These are phyloP conservation scores for Biston betularia DNA, from an alignment of 2,888 invertebrate genomes.

Conservation along the genomic window DNA sequence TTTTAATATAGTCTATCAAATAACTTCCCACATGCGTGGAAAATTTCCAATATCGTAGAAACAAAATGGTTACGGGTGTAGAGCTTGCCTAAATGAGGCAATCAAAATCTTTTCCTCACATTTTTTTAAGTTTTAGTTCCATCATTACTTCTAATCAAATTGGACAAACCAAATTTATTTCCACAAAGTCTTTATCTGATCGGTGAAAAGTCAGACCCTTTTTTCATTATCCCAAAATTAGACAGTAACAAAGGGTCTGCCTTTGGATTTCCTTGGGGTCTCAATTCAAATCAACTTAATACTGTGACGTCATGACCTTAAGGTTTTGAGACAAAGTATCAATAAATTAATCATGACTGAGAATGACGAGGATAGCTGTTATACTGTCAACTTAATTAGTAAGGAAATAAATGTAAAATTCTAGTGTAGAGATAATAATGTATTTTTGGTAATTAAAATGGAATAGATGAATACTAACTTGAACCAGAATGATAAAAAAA, in stretches of 20 bases:
- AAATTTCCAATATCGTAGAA: conserved; percentile 6
- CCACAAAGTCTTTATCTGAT: conserved; percentile 19
- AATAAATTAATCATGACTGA: not conserved
- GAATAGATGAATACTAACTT: too few relatives aligned
- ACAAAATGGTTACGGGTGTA: not conserved
- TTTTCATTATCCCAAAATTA: conserved; percentile 29
- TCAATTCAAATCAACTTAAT: conserved; percentile 21
- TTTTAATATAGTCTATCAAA: conserved; percentile 20
- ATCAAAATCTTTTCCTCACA: not conserved
- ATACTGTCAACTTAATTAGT: too few relatives aligned
- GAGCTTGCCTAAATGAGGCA: too few relatives aligned
- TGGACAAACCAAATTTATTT: conserved; percentile 10
- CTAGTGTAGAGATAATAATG: too few relatives aligned
- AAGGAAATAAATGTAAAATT: too few relatives aligned
- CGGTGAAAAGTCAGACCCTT: conserved; percentile 9
- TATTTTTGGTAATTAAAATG: too few relatives aligned
- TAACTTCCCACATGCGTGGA: conserved; percentile 2
- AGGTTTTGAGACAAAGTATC: not conserved
- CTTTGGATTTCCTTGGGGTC: conserved; percentile 18
- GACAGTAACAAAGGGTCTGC: conserved; percentile 23
- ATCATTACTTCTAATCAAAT: conserved; percentile 12
- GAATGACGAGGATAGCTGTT: not conserved
- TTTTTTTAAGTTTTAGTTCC: not conserved
- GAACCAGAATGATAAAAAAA: too few relatives aligned
- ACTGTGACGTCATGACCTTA: not conserved